Evolutionary conservation across 2,113 vertebrate genomes (phyloP).

Genomic region (zebrafish (Danio rerio)): GRCz12tu NC_133196.1:43710001-43710500

Average conservation of each 20-base stretch:
- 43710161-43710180: background rate
- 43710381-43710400: conserved; percentile 25
- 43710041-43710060: too few relatives aligned
- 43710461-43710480: too few relatives aligned
- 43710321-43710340: conserved; percentile 32
- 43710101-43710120: background rate
- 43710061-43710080: too few relatives aligned
- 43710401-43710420: background rate
- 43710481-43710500: background rate
- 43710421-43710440: background rate
- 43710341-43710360: conserved; percentile 5
- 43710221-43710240: background rate
- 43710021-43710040: too few relatives aligned
- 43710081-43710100: too few relatives aligned
- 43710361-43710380: background rate
- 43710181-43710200: conserved; percentile 6
- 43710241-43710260: background rate
- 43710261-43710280: conserved; percentile 13
- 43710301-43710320: conserved; percentile 19
- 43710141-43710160: background rate
- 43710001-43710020: too few relatives aligned
- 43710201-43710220: conserved; percentile 9
- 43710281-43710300: conserved; percentile 24
- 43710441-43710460: conserved; percentile 18
- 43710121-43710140: background rate